phyloP scores from a whole-genome alignment of 2,113 vertebrate genomes.

The Grus americana region DNA sequence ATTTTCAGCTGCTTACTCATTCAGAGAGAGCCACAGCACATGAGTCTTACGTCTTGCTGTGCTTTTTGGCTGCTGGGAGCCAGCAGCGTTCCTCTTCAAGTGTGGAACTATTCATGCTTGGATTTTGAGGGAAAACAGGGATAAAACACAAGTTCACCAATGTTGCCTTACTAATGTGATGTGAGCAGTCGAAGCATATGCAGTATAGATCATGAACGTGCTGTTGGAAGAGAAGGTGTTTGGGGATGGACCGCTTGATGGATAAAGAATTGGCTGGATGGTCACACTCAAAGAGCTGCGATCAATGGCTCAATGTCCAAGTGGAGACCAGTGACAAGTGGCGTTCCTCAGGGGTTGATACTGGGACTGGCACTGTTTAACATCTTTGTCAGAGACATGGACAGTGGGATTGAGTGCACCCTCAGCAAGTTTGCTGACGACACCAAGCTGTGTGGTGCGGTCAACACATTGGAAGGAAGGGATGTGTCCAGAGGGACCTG shows the following conservation, averaged over 20 bases:
- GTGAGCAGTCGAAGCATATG: not conserved
- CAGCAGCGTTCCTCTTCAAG: not conserved
- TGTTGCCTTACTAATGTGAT: not conserved
- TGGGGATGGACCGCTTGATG: not conserved
- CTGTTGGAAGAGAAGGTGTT: not conserved
- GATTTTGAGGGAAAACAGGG: not conserved
- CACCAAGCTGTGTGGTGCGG: too few relatives aligned
- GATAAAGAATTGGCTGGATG: too few relatives aligned
- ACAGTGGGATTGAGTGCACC: too few relatives aligned
- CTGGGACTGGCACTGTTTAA: too few relatives aligned
- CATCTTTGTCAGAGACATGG: too few relatives aligned
- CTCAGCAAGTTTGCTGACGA: too few relatives aligned
- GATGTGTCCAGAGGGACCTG: too few relatives aligned
- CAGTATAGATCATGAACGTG: not conserved
- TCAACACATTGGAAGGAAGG: too few relatives aligned
- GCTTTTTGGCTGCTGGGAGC: conserved; percentile 7
- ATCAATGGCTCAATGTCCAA: too few relatives aligned
- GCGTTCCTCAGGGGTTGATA: too few relatives aligned
- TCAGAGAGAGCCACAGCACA: not conserved
- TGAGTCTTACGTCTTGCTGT: not conserved
- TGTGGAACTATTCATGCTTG: not conserved
- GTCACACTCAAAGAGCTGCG: too few relatives aligned
- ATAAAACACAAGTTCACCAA: not conserved
- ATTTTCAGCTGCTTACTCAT: conserved; percentile 50
- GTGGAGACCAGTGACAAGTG: too few relatives aligned